Evolutionary conservation across 1,140 invertebrate species (phyloP).

Genomic region (Venturia canescens): DNA sequence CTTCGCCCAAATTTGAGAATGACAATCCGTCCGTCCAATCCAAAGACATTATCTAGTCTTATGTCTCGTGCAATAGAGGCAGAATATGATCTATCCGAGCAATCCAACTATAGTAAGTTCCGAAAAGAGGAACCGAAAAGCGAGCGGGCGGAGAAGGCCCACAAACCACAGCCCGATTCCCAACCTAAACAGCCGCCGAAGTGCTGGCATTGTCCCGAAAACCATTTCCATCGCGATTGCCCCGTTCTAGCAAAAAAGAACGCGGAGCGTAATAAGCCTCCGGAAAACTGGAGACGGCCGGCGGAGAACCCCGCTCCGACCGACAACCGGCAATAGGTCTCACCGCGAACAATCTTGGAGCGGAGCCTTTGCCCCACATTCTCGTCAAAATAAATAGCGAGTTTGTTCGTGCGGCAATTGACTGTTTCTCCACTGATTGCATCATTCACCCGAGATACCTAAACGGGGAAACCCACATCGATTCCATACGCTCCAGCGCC

Average conservation of each 20-base stretch:
- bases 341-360: neutral
- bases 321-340: conserved; percentile 15
- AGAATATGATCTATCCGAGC: conserved; percentile 40
- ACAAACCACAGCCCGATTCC: neutral
- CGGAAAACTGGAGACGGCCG: conserved; percentile 51
- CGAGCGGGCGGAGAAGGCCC: neutral
- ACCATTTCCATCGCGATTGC: conserved; percentile 56
- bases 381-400: neutral
- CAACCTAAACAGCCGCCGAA: neutral
- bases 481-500: neutral
- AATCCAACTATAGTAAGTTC: neutral
- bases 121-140: neutral
- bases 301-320: conserved; percentile 4
- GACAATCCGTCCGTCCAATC: neutral
- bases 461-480: neutral
- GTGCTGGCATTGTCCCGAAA: conserved; percentile 57
- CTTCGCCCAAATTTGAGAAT: conserved; percentile 31
- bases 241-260: conserved; percentile 26
- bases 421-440: conserved; percentile 46
- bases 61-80: conserved; percentile 19
- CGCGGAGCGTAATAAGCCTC: neutral
- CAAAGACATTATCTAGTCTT: neutral
- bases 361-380: conserved; percentile 32
- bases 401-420: conserved; percentile 42
- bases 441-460: conserved; percentile 39